phyloP scores from a whole-genome alignment of 2,888 invertebrate genomes.

The Synergus umbraculus region DNA sequence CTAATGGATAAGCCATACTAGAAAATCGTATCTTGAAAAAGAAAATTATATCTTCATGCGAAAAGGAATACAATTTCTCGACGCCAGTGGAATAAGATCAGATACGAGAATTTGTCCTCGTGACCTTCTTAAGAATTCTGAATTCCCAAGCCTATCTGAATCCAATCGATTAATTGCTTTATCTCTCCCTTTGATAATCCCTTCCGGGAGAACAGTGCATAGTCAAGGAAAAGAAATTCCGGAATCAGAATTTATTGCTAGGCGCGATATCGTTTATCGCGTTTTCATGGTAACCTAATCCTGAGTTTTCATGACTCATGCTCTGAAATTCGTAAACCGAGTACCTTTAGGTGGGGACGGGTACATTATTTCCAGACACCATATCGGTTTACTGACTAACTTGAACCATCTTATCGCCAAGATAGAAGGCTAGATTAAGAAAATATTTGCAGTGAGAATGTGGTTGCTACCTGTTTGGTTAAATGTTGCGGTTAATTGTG shows the following conservation, averaged over 20 bases:
- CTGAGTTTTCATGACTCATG: slow-evolving; percentile 12
- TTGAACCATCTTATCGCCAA: slow-evolving; percentile 35
- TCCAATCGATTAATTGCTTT: slow-evolving; percentile 14
- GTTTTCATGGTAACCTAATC: slow-evolving; percentile 4
- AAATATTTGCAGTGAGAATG: slow-evolving; percentile 36
- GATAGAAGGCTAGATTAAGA: slow-evolving; percentile 13
- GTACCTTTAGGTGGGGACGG: background rate
- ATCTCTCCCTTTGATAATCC: slow-evolving; percentile 11
- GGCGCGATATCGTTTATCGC: background rate
- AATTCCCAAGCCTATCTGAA: background rate
- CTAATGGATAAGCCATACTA: background rate
- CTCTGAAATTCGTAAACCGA: background rate
- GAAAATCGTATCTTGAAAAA: background rate
- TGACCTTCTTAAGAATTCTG: background rate
- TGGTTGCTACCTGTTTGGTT: slow-evolving; percentile 18
- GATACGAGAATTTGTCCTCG: background rate
- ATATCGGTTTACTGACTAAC: background rate
- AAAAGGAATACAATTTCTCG: background rate
- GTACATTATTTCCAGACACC: background rate
- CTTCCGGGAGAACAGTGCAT: slow-evolving; percentile 9
- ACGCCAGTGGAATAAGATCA: background rate
- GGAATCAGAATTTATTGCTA: background rate
- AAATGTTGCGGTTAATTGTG: slow-evolving; percentile 37
- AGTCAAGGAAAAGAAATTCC: background rate
- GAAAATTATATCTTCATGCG: background rate